These are phyloP conservation scores for Drosophila dives DNA, from an alignment of 2,888 invertebrate genomes.

Conservation along the genomic window DNA sequence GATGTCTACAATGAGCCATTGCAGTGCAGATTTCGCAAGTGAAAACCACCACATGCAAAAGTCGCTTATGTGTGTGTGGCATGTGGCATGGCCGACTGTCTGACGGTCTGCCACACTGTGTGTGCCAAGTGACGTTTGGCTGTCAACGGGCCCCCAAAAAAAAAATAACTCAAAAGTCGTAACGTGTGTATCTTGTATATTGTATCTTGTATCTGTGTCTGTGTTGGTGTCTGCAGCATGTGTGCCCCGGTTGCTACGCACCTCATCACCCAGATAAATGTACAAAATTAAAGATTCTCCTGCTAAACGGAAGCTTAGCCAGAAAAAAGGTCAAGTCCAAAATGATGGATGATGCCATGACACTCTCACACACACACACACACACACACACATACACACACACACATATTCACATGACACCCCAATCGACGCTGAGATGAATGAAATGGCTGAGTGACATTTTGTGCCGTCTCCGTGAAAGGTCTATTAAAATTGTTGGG, in stretches of 20 bases:
- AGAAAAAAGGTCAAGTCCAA: slow-evolving; percentile 85
- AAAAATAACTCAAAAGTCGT: slow-evolving; percentile 56
- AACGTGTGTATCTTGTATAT: slow-evolving; percentile 48
- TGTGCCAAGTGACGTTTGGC: slow-evolving; percentile 67
- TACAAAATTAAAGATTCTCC: slow-evolving; percentile 78
- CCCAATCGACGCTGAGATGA: slow-evolving; percentile 61
- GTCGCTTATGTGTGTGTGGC: slow-evolving; percentile 42
- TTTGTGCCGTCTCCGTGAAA: slow-evolving; percentile 45
- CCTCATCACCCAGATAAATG: slow-evolving; percentile 66
- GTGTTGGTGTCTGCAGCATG: slow-evolving; percentile 56
- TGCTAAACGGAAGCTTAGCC: slow-evolving; percentile 75
- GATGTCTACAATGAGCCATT: slow-evolving; percentile 70
- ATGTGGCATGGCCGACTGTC: slow-evolving; percentile 22
- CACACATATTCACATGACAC: slow-evolving; percentile 39
- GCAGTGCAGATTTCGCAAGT: slow-evolving; percentile 59
- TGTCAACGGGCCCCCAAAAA: slow-evolving; percentile 65
- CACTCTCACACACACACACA: slow-evolving; percentile 45
- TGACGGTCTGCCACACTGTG: slow-evolving; percentile 28
- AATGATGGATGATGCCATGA: slow-evolving; percentile 85
- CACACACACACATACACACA: slow-evolving; percentile 24
- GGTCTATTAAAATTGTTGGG: slow-evolving; percentile 56
- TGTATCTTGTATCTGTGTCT: slow-evolving; percentile 39
- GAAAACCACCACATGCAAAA: slow-evolving; percentile 41
- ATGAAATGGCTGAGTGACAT: slow-evolving; percentile 76
- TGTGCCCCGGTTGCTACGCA: slow-evolving; percentile 50